These are phyloP conservation scores for Eupithecia exiguata DNA, from an alignment of 2,888 invertebrate species.

Conservation along the genomic window DNA sequence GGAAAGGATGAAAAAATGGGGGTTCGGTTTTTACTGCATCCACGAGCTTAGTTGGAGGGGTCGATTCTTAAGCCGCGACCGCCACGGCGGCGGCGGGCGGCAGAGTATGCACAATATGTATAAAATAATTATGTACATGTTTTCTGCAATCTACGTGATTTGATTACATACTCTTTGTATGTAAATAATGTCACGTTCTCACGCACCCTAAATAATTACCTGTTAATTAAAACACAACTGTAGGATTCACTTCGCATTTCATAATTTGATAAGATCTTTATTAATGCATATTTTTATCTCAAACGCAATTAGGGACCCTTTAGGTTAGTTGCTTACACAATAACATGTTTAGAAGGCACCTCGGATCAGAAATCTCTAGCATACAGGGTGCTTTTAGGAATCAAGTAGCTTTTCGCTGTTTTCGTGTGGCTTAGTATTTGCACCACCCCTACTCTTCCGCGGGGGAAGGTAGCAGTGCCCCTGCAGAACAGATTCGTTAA, in stretches of 20 bases:
- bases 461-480: background rate
- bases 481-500: too few relatives aligned
- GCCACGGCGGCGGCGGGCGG: too few relatives aligned
- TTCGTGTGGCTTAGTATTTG: background rate
- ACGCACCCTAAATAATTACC: background rate
- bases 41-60: too few relatives aligned
- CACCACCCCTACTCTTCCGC: background rate
- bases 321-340: background rate
- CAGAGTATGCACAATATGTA: background rate
- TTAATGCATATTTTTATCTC: background rate
- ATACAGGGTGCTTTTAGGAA: background rate
- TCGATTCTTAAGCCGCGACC: too few relatives aligned
- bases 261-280: background rate
- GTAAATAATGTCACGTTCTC: constrained; percentile 7
- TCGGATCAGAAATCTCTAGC: too few relatives aligned
- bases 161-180: background rate
- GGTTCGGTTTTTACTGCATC: too few relatives aligned
- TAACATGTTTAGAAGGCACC: background rate
- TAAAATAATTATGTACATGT: background rate
- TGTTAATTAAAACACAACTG: background rate
- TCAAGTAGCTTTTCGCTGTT: background rate
- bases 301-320: background rate
- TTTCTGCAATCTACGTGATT: constrained; percentile 5
- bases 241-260: background rate
- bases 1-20: too few relatives aligned